Evolutionary conservation across 2,113 vertebrate genomes (phyloP).

Genomic region (Aegotheles bennettii): DNA sequence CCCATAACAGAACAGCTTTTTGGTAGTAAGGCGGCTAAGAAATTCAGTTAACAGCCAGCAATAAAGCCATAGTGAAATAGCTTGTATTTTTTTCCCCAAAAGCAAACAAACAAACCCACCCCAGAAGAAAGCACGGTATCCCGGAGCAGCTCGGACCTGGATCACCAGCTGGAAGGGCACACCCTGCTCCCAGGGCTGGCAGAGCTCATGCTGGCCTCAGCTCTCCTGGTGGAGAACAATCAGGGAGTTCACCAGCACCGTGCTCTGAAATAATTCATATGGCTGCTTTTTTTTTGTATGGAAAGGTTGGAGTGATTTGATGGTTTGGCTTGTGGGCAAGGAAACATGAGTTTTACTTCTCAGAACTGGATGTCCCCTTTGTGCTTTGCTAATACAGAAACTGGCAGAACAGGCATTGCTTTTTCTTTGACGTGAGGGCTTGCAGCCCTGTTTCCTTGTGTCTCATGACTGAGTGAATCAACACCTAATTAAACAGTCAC

Average conservation of each 20-base stretch:
- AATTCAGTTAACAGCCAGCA: neutral
- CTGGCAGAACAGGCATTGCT: conserved; percentile 69
- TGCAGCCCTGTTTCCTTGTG: conserved; percentile 65
- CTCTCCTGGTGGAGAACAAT: rapidly evolving
- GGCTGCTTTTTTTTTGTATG: neutral
- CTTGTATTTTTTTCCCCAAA: neutral
- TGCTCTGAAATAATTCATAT: neutral
- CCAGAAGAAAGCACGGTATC: neutral
- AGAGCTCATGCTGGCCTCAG: neutral
- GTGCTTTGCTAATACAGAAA: conserved; percentile 63
- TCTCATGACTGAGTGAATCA: conserved; percentile 76
- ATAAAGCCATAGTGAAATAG: neutral
- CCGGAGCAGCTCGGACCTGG: neutral
- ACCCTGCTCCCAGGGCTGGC: neutral
- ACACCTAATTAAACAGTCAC: conserved; percentile 73
- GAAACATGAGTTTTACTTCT: conserved; percentile 45
- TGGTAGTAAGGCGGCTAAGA: neutral
- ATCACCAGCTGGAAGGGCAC: neutral
- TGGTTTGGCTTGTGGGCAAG: conserved; percentile 5
- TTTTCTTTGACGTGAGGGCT: conserved; percentile 62
- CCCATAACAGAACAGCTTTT: conserved; percentile 2
- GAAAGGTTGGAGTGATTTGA: conserved; percentile 20
- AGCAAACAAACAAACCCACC: neutral
- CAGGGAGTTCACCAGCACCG: neutral
- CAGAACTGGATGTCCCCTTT: conserved; percentile 60